Evolutionary conservation across 2,797 vertebrate genomes (phyloP).

Genomic region (Chloroceryle amazona): DNA sequence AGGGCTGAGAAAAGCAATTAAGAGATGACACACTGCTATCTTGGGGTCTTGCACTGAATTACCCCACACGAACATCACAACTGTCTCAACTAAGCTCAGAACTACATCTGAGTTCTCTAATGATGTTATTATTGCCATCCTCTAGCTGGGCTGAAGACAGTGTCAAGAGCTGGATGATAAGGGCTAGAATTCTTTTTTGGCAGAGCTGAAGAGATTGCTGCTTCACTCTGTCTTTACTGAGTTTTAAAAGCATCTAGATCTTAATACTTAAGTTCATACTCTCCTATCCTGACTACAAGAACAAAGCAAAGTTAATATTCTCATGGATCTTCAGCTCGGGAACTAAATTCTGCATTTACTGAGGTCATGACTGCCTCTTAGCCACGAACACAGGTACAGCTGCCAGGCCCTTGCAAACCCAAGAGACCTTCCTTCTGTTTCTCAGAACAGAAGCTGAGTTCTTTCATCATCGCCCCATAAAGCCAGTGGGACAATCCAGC

Average conservation of each 20-base stretch:
- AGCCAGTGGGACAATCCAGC: background rate
- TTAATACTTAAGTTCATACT: background rate
- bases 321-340: background rate
- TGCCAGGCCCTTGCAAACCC: background rate
- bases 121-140: background rate
- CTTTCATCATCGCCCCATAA: background rate
- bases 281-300: background rate
- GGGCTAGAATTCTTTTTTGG: background rate
- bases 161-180: background rate
- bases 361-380: background rate
- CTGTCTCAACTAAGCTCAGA: background rate
- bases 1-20: slow-evolving; percentile 27
- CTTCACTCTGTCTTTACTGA: background rate
- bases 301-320: background rate
- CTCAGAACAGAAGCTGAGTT: background rate
- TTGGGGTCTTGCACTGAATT: background rate
- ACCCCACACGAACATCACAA: background rate
- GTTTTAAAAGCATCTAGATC: background rate
- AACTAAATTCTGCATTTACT: background rate
- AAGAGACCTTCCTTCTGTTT: background rate
- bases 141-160: background rate
- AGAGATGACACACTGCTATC: slow-evolving; percentile 10
- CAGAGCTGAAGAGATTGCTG: background rate
- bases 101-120: background rate
- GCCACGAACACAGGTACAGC: background rate